These are phyloP conservation scores for Euphydryas editha DNA, from an alignment of 2,888 invertebrate genomes.

Conservation along the genomic window DNA sequence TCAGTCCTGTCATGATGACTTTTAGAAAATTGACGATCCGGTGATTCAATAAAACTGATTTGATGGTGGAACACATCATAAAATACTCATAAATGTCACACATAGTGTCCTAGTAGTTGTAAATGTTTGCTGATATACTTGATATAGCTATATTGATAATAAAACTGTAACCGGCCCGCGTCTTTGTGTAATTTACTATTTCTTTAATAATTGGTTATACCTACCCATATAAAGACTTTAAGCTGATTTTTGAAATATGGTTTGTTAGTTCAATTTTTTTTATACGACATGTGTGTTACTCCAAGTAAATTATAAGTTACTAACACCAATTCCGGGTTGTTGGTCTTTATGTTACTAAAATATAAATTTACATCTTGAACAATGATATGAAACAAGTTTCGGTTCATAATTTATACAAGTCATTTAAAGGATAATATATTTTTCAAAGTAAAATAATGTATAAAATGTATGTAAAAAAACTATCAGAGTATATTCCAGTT, in stretches of 20 bases:
- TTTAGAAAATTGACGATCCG: slow-evolving; percentile 73
- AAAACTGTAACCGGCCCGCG: neutral
- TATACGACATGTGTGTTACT: no score
- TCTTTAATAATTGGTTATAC: neutral
- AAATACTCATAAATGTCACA: slow-evolving; percentile 50
- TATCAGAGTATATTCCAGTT: neutral
- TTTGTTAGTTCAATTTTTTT: no score
- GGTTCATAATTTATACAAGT: no score
- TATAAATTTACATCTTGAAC: no score
- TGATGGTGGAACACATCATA: slow-evolving; percentile 72
- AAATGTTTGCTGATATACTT: slow-evolving; percentile 29
- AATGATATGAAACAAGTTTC: no score
- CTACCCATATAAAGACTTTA: neutral
- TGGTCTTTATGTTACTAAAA: no score
- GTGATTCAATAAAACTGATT: slow-evolving; percentile 78
- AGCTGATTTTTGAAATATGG: neutral
- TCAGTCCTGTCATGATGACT: slow-evolving; percentile 77
- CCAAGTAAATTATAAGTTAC: no score
- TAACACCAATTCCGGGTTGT: no score
- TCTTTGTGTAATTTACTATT: neutral
- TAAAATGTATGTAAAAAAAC: neutral
- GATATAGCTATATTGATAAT: neutral
- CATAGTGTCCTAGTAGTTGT: slow-evolving; percentile 32
- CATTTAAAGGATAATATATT: neutral
- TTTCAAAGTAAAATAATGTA: neutral